Base-by-base conservation (phyloP, 2,797 vertebrate genomes). In the Enteromius mattozi region DNA sequence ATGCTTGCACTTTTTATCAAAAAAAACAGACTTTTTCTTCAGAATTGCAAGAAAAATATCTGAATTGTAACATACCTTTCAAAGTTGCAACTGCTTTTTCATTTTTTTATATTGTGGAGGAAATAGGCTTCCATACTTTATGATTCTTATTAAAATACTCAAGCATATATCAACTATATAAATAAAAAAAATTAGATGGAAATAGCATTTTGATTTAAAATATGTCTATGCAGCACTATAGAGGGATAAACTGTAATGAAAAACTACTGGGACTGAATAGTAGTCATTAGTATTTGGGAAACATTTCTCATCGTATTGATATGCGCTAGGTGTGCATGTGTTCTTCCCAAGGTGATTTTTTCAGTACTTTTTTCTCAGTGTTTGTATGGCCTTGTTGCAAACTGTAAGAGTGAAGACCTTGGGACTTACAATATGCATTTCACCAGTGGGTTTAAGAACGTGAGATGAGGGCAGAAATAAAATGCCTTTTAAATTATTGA, bases 321-420 rank as follows among this genome's bases (percentile, higher is more conserved):
- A 76, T 61, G 51, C 56, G 19, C 35, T 21, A 74, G 10, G 33
- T 74, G 40, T 63, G 13, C 69, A 63, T 75, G 30, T 16, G 24
- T 35, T 51, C 59, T 51, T 65, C 21, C 2, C 71, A 51, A 82
- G 45, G 71, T 40, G 45, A 82, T 6, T 66, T 24, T 49, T 71
- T 3, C 4, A 78, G 30, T 63, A 30, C 2, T 4, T 24, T 51
- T 35, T 74, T 14, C 45, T 16, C 61, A 21, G n/a, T 56, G 47
- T 42, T 83, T 83, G 49, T 65, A 49, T 63, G 30, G 24, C 68
- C 68, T 75, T 83, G 14, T 8, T 80, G 78, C 30, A 40, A 69
- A 69, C 47, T 12, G 30, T 66, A 42, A 61, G 54, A n/a, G 27
- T 35, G 27, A 17, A 76, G n/a, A 42, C 81, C 42, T 51, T 83